Base-by-base conservation (phyloP, 2,888 invertebrate genomes). In the Lepidocyrtoides sp. region DNA sequence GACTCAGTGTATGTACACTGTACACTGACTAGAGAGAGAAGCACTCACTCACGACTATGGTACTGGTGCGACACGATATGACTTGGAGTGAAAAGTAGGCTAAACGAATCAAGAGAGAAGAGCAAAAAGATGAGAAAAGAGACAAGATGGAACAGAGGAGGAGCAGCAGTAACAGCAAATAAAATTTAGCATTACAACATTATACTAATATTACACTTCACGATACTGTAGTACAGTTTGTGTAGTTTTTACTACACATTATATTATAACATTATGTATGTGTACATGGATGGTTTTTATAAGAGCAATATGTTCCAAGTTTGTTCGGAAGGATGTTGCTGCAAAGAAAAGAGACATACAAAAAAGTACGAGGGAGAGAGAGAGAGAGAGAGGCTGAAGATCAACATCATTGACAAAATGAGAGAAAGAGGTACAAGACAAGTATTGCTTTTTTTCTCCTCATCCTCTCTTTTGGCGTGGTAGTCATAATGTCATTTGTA, bases 81-180 rank as follows among this genome's bases (percentile, higher is more conserved):
- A 60, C 17, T 66, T n/a, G 12, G 44, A 77, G 57, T 86, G 44
- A 87, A 87, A 87, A 87, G 87, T 87, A 79, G 87, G 87, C 29
- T 87, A 87, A 87, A 87, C 87, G 79, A 87, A 87, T 87, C 79
- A 86, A 57, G 44, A 44, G 20, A 23, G 26, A 14, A 44, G 20
- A 23, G 23, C 20, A 23, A 44, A 72, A 72, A 44, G 72, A 72
- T 36, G 72, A 44, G 20, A 72, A 0, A 20, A 14, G 44, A 20
- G n/a, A 72, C 3, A 3, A 41, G 29, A 44, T 2, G 32, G 69
- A 14, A 32, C 32, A 72, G 20, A 41, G 12, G 26, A 23, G 14
- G 63, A 63, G 20, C 23, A 63, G 29, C 29, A 29, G 20, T n/a
- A 63, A 23, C 20, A 23, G 44, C 41, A 72, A 72, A 72, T 72